These are phyloP conservation scores for Latrodectus elegans DNA, from an alignment of 2,888 invertebrate genomes.

Conservation along the genomic window DNA sequence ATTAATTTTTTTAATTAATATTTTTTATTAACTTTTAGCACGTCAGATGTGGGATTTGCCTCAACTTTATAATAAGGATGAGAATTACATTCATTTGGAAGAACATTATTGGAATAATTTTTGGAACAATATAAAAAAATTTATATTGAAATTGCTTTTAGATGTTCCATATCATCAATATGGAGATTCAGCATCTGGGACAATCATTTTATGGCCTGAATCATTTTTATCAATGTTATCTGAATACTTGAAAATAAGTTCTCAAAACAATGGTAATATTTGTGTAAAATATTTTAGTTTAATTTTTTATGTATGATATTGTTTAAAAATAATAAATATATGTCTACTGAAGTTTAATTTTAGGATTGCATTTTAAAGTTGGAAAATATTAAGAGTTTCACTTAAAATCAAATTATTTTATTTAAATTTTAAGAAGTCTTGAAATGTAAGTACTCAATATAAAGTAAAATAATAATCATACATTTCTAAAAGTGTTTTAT, in stretches of 20 bases:
- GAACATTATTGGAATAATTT: slow-evolving; percentile 47
- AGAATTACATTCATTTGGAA: slow-evolving; percentile 27
- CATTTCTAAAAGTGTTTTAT: too few species aligned
- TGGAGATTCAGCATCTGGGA: slow-evolving; percentile 48
- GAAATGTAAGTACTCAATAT: too few species aligned
- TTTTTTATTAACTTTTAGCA: neutral
- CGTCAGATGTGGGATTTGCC: slow-evolving; percentile 45
- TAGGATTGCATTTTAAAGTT: too few species aligned
- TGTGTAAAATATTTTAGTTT: neutral
- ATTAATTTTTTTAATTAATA: neutral
- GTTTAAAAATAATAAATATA: neutral
- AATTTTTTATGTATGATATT: neutral
- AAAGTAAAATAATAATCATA: too few species aligned
- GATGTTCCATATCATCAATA: slow-evolving; percentile 62
- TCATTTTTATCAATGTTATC: slow-evolving; percentile 17
- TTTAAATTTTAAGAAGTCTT: neutral
- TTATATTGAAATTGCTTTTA: slow-evolving; percentile 39
- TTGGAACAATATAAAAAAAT: slow-evolving; percentile 43
- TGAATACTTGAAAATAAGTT: slow-evolving; percentile 27
- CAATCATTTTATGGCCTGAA: slow-evolving; percentile 51
- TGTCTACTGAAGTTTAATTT: too few species aligned
- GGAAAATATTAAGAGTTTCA: neutral
- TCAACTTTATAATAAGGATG: slow-evolving; percentile 17
- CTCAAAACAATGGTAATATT: slow-evolving; percentile 19
- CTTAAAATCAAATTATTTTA: too few species aligned